Conservation (phyloP, 2,888 invertebrate genomes). For the Oxystoma pomonae region DNA sequence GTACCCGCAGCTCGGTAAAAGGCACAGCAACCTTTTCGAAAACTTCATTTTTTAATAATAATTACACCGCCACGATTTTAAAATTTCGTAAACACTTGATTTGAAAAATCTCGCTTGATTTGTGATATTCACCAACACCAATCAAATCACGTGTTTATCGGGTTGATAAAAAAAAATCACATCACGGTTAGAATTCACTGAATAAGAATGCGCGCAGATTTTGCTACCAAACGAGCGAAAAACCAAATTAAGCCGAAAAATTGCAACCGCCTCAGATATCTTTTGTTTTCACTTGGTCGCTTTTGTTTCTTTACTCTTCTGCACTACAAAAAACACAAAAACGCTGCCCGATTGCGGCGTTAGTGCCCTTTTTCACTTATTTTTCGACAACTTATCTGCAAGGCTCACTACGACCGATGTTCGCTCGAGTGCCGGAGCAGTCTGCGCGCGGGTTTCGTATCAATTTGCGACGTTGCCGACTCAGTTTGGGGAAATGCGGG, state of each 20-base stretch:
- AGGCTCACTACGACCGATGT: not conserved
- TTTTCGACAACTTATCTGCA: not conserved
- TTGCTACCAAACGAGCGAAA: too few relatives aligned
- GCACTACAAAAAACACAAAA: not conserved
- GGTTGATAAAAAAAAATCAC: not conserved
- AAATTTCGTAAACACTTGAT: constrained; percentile 14
- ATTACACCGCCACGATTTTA: constrained; percentile 15
- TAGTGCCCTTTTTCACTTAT: not conserved
- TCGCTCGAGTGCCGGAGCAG: not conserved
- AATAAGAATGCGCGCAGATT: not conserved
- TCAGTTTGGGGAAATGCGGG: constrained; percentile 11
- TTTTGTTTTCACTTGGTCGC: not conserved
- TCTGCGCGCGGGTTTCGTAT: not conserved
- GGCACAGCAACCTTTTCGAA: constrained; percentile 7
- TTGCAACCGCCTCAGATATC: not conserved
- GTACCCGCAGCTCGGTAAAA: not conserved
- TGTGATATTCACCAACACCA: constrained; percentile 29
- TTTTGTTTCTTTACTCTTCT: too few relatives aligned
- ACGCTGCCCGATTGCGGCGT: not conserved
- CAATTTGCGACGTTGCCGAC: constrained; percentile 15
- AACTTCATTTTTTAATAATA: constrained; percentile 11
- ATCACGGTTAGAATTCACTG: not conserved
- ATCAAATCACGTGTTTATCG: not conserved
- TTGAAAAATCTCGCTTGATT: constrained; percentile 3
- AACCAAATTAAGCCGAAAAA: not conserved